These are phyloP conservation scores for Andrena trimmerana DNA, from an alignment of 2,888 invertebrate genomes.

Conservation along the genomic window DNA sequence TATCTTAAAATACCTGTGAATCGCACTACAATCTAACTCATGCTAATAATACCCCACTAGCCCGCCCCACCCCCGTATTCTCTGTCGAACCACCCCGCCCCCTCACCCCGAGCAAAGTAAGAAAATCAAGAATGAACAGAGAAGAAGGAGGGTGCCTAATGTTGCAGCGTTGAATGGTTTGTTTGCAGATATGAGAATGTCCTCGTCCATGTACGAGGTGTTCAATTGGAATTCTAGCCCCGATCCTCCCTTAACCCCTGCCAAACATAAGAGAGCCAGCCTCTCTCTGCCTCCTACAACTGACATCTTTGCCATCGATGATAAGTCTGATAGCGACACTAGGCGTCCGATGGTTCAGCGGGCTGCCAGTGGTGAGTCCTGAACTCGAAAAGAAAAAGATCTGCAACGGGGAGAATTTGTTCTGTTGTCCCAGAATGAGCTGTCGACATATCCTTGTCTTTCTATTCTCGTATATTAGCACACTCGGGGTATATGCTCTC, in stretches of 20 bases:
- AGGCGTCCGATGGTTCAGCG: constrained; percentile 83
- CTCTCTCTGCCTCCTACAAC: constrained; percentile 84
- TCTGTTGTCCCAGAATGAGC: constrained; percentile 68
- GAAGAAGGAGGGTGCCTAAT: constrained; percentile 57
- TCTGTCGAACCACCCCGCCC: constrained; percentile 19
- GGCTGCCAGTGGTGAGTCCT: constrained; percentile 84
- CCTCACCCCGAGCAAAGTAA: not conserved
- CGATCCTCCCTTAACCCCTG: constrained; percentile 84
- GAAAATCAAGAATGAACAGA: constrained; percentile 1
- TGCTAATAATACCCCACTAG: constrained; percentile 56
- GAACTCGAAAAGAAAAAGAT: constrained; percentile 53
- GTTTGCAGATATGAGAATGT: constrained; percentile 88
- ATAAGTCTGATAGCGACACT: constrained; percentile 83
- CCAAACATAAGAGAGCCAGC: constrained; percentile 84
- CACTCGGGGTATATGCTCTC: constrained; percentile 45
- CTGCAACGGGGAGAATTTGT: constrained; percentile 65
- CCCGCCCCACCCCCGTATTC: not conserved
- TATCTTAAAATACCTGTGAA: constrained; percentile 51
- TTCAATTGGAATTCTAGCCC: constrained; percentile 88
- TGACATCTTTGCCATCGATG: constrained; percentile 84
- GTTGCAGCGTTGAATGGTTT: constrained; percentile 76
- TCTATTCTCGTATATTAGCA: constrained; percentile 56
- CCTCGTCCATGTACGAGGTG: constrained; percentile 91
- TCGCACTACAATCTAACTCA: constrained; percentile 60
- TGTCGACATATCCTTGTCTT: constrained; percentile 66